phyloP scores from a whole-genome alignment of 1,140 invertebrate species.

The Thaumetopoea pityocampa region DNA sequence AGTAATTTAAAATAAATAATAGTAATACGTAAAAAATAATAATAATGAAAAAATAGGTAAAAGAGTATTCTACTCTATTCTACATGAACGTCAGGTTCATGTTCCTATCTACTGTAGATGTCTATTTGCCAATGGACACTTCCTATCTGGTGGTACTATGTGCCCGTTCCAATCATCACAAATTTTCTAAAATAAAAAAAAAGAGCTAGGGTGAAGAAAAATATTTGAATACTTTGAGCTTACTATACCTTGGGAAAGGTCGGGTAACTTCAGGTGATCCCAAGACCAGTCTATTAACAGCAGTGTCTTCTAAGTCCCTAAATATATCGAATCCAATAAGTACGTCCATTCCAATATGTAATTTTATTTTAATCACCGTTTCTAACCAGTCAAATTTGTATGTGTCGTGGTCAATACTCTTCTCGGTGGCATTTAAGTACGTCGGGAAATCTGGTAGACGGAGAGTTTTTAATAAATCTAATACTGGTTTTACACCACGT shows the following conservation, averaged over 20 bases:
- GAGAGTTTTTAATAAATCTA: conserved; percentile 76
- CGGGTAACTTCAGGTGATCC: conserved; percentile 78
- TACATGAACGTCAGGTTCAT: too few species aligned
- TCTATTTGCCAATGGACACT: too few species aligned
- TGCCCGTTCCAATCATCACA: too few species aligned
- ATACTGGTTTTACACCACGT: conserved; percentile 77
- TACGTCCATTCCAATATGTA: conserved; percentile 79
- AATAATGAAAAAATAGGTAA: too few species aligned
- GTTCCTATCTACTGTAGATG: too few species aligned
- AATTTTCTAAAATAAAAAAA: too few species aligned
- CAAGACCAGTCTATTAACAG: conserved; percentile 78
- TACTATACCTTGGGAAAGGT: conserved; percentile 83
- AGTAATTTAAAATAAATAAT: too few species aligned
- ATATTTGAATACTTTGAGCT: conserved; percentile 3
- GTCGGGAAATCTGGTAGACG: conserved; percentile 78
- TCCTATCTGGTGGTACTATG: too few species aligned
- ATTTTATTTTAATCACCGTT: conserved; percentile 79
- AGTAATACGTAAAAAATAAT: too few species aligned
- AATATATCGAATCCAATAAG: conserved; percentile 83
- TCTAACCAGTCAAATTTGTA: conserved; percentile 79
- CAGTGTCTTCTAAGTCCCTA: conserved; percentile 80
- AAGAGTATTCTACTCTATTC: too few species aligned
- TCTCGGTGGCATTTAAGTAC: conserved; percentile 74
- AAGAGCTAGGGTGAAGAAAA: too few species aligned
- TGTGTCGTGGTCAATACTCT: conserved; percentile 39